Evolutionary conservation across 2,888 invertebrate genomes (phyloP).

Genomic region (Apodemia mormo): DNA sequence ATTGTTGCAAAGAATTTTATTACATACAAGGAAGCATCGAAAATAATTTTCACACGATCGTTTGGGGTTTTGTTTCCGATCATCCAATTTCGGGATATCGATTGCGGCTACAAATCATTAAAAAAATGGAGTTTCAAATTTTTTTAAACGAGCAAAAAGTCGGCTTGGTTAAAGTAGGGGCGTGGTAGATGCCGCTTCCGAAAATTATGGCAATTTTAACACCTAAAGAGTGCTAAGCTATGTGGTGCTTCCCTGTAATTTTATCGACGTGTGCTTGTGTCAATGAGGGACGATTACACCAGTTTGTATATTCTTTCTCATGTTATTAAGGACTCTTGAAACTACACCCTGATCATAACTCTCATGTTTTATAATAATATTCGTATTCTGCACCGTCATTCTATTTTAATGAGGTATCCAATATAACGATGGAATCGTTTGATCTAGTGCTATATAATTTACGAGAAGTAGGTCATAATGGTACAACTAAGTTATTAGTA

Average conservation of each 20-base stretch:
- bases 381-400: constrained; percentile 68
- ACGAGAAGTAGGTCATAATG: constrained; percentile 46
- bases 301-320: constrained; percentile 45
- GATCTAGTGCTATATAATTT: constrained; percentile 66
- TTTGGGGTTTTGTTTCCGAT: constrained; percentile 64
- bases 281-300: constrained; percentile 46
- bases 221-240: constrained; percentile 79
- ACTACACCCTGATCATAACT: constrained; percentile 60
- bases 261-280: constrained; percentile 57
- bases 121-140: constrained; percentile 70
- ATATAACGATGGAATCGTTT: constrained; percentile 53
- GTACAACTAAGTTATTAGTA: constrained; percentile 12
- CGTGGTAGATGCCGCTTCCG: constrained; percentile 63
- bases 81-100: constrained; percentile 74
- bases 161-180: constrained; percentile 69
- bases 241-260: constrained; percentile 70
- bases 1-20: constrained; percentile 6
- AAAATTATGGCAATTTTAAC: constrained; percentile 81
- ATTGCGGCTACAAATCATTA: constrained; percentile 75
- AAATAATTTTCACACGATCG: constrained; percentile 75
- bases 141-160: constrained; percentile 69
- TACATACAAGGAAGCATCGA: constrained; percentile 42
- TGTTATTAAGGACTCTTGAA: constrained; percentile 52
- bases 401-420: constrained; percentile 66
- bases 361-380: constrained; percentile 70